A percentile compares a stretch with the other conserved stretches of the same genome.
Evolutionary conservation across 2,888 invertebrate species (phyloP).

Genomic region (Drosophila quinaria): DNA sequence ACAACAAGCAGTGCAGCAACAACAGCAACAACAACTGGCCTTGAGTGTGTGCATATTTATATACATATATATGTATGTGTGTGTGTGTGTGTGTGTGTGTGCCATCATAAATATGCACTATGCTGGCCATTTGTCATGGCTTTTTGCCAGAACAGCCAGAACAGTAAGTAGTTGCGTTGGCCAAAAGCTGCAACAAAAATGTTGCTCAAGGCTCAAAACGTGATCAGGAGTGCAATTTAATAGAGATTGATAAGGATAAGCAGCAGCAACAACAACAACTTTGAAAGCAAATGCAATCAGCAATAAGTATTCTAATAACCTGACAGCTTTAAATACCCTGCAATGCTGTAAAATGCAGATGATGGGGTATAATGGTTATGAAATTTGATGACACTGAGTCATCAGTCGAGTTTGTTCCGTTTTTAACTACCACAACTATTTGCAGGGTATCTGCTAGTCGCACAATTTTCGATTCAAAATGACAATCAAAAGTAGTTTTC

Average conservation of each 20-base stretch:
- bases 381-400: too few relatives aligned
- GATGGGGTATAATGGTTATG: background rate
- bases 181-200: constrained; percentile 38
- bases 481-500: too few relatives aligned
- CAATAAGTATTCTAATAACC: constrained; percentile 3
- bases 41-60: constrained; percentile 37
- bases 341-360: background rate
- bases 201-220: constrained; percentile 37
- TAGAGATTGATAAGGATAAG: constrained; percentile 71
- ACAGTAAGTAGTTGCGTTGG: constrained; percentile 30
- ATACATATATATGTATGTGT: constrained; percentile 7
- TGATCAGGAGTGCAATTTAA: constrained; percentile 60
- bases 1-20: constrained; percentile 44
- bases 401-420: too few relatives aligned
- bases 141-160: constrained; percentile 46
- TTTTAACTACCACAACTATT: too few relatives aligned
- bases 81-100: constrained; percentile 29
- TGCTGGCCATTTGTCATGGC: constrained; percentile 74
- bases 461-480: too few relatives aligned
- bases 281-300: background rate
- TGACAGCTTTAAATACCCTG: constrained; percentile 12
- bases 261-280: constrained; percentile 9
- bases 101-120: constrained; percentile 77
- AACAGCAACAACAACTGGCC: constrained; percentile 41
- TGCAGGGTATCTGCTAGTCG: too few relatives aligned